Base-by-base conservation (phyloP, 2,888 invertebrate species). In the Orthosia cruda region DNA sequence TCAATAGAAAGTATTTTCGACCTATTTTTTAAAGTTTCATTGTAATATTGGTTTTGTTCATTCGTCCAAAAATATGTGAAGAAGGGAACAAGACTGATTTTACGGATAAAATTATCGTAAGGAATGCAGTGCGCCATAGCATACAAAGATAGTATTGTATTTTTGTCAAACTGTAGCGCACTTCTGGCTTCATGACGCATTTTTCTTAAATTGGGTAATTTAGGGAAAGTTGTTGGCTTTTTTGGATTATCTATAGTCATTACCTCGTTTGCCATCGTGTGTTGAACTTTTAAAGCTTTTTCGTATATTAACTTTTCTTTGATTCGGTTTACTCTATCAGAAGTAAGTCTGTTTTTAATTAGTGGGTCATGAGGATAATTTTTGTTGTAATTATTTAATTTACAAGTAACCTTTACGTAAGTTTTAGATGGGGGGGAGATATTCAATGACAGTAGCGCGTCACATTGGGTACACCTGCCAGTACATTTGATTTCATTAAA, bases 11-110 rank as follows among this genome's bases (percentile, higher is more conserved):
- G 71, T 70, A 69, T 15, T 59, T 59, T 70, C 2, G 4, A 9
- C 2, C 20, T 75, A 66, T 71, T 71, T 71, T 74, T 74, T 70
- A 54, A 65, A 59, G 40, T 32, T 67, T 67, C 67, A 16, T 61
- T 62, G 47, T 79, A 80, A 59, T 73, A 80, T 59, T 75, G 54
- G 57, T 68, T 75, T 80, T 76, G 75, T 76, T 70, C 70, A 52
- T 65, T 68, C 15, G 68, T 79, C 74, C 79, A 76, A 75, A 80
- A 76, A 75, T 73, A 80, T 54, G 52, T 74, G 49, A 77, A 80
- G 18, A 80, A 80, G 54, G 80, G 77, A 65, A 80, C 73, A 63
- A 80, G 69, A 70, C 74, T 72, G 62, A 73, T 66, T 73, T 80
- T 71, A 47, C 52, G 71, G 64, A 79, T 75, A 72, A 71, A 75